These are phyloP conservation scores for Tamias sibiricus DNA, from an alignment of 2,113 vertebrate genomes.

Conservation along the genomic window DNA sequence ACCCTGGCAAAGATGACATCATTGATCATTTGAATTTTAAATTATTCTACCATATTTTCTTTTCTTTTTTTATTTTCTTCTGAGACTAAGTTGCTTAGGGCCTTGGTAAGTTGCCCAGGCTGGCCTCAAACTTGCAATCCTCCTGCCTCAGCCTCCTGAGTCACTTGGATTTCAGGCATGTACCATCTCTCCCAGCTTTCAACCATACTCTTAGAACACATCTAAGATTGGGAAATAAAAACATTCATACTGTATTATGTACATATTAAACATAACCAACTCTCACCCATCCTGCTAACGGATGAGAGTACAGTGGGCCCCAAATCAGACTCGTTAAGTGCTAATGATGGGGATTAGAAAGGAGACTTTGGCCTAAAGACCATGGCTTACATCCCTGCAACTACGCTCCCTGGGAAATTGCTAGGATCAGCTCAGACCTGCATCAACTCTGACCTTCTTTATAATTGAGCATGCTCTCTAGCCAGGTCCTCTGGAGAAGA, in stretches of 20 bases:
- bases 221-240: background rate
- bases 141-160: too few relatives aligned
- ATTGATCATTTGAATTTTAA: slow-evolving; percentile 49
- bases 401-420: background rate
- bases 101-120: too few relatives aligned
- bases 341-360: background rate
- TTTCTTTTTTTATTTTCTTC: too few relatives aligned
- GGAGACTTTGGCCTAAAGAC: background rate
- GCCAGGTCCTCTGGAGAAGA: background rate
- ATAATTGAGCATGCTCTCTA: background rate
- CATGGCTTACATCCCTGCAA: background rate
- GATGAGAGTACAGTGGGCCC: background rate
- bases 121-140: too few relatives aligned
- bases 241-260: background rate
- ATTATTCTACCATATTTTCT: too few relatives aligned
- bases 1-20: slow-evolving; percentile 21
- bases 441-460: background rate
- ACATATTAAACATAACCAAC: background rate
- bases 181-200: background rate
- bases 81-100: too few relatives aligned
- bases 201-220: background rate
- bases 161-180: too few relatives aligned
- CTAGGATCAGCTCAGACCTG: background rate
- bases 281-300: background rate
- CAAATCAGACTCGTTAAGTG: slow-evolving; percentile 17